Evolutionary conservation across 2,797 vertebrate genomes (phyloP).

Genomic region (Pseudochirops corinnae): DNA sequence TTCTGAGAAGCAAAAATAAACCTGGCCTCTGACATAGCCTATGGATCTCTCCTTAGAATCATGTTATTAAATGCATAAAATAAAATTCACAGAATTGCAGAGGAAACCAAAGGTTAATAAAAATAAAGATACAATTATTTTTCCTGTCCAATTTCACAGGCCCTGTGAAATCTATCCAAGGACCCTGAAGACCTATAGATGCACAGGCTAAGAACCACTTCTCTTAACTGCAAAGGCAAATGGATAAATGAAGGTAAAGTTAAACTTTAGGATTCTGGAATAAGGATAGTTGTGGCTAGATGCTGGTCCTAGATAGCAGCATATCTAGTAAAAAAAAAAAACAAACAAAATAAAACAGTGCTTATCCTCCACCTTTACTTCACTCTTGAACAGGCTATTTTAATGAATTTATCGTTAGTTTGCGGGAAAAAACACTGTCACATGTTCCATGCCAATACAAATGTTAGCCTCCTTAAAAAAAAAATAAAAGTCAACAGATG

Average conservation of each 20-base stretch:
- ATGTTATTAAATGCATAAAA: neutral
- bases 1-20: neutral
- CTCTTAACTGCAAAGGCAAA: neutral
- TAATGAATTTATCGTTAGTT: slow-evolving; percentile 24
- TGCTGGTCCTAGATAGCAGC: neutral
- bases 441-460: slow-evolving; percentile 5
- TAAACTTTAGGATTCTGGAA: neutral
- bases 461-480: neutral
- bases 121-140: neutral
- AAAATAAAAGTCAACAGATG: neutral
- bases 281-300: neutral
- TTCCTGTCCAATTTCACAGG: neutral
- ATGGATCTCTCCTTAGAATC: neutral
- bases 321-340: neutral
- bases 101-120: neutral
- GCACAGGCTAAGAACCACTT: neutral
- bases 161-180: neutral
- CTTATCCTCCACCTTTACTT: slow-evolving; percentile 4
- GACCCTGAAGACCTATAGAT: no score
- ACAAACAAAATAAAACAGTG: neutral
- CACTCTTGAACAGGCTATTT: neutral
- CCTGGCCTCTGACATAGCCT: neutral
- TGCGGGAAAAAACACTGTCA: neutral
- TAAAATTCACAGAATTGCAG: neutral
- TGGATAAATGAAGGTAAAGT: neutral